Base-by-base conservation (phyloP, 2,888 invertebrate species). In the Caenorhabditis sp. region DNA sequence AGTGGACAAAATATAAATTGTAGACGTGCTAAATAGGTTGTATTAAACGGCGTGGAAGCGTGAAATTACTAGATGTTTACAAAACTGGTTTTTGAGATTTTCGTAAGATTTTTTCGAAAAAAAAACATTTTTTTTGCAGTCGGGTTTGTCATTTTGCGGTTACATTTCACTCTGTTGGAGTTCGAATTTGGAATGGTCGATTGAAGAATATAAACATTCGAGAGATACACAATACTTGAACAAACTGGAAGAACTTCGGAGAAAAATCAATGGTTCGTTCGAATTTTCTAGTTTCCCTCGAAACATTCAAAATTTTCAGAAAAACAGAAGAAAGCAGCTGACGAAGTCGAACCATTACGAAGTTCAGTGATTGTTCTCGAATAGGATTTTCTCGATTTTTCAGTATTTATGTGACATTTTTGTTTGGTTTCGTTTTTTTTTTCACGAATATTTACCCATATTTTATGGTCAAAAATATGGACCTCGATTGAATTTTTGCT, bases 121-220 rank as follows among this genome's bases (percentile, higher is more conserved):
- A 14, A 8, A 14, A 19, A 50, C 21, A 1, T 62, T 63, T 62
- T 31, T 27, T 70, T 76, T 76, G 21, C 77, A 81, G 79, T 77
- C 82, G 65, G 77, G 78, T 68, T 75, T 77, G 10, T 79, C 78
- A 50, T 69, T 83, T 37, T 81, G 76, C 76, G 79, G 78, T 53
- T 78, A 81, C 69, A 49, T 82, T 23, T 57, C 71, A 55, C 65
- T 78, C n/a, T 82, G 79, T 72, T 83, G 82, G 82, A 73, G 72
- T 69, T 77, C 81, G 57, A 82, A 82, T 73, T 76, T 82, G 59
- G 82, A 82, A 54, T 83, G 83, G 83, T 76, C 76, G 31, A 79
- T 83, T 49, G 80, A 80, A 53, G 83, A 83, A 68, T 83, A 83
- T 75, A 74, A 75, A 51, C 72, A 74, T 61, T 74, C 78, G 23